Evolutionary conservation across 2,888 invertebrate species (phyloP), one percentile per base, ranked within the genome.

Genomic region (Aleiodes testaceus): DNA sequence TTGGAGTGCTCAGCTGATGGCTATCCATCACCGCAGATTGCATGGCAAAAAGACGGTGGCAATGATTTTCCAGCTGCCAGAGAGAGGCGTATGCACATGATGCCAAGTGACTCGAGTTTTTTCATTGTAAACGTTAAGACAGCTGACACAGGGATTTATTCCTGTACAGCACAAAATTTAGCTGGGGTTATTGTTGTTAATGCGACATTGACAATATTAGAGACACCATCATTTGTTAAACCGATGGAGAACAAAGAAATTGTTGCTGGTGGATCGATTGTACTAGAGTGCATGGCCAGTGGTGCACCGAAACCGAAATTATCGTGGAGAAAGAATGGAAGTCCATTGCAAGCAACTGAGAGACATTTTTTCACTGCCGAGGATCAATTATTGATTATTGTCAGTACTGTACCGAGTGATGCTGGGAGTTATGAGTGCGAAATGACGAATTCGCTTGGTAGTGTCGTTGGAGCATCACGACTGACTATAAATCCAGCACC

Each of bases 51-150:
- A 88, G 96, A 95, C 88, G 96, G 95, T n/a, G 96, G 95, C 0
- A 94, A 95, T 83, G 95, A 97, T 83, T 98, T 98, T 87, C 97
- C 97, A 6, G 98, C 98, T 4, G 98, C 98, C 7, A 91, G 94
- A 78, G 97, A 98, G 86, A 91, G 97, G 53, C 90, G 98, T 45
- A 94, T 98, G 93, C 95, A 95, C 88, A 95, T 97, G 59, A 95
- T 97, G 92, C 94, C 96, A 0, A 92, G 93, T 36, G 97, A 98
- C 84, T 95, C 97, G 86, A 93, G 94, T 1, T 96, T 97, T 85
- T 96, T 97, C 84, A 98, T 98, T 79, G 92, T 96, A n/a, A 93
- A 96, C 88, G 95, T 96, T 20, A 96, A 96, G 87, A 91, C 93
- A 0, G 91, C 92, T 44, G 98, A 98, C 84, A 94, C 95, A 88